A percentile compares a stretch with the other conserved stretches of the same genome.
These are phyloP conservation scores for Yponomeuta cagnagella DNA, from an alignment of 2,888 invertebrate genomes.

Conservation along the genomic window DNA sequence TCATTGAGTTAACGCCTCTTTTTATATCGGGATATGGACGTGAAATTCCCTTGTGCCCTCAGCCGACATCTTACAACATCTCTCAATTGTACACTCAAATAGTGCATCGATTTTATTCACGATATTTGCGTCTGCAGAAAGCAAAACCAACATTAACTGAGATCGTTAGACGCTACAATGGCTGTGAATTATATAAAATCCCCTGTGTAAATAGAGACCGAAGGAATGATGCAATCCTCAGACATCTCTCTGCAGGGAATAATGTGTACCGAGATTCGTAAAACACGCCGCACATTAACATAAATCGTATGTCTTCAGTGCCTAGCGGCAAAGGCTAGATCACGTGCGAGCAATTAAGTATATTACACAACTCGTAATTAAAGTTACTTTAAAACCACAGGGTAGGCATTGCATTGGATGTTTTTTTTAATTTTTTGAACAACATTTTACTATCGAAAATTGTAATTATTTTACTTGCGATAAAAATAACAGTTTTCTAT, in stretches of 20 bases:
- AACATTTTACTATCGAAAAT: too few relatives aligned
- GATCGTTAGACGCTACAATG: neutral
- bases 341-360: neutral
- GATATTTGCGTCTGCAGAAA: neutral
- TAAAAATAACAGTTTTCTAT: too few relatives aligned
- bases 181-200: neutral
- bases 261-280: neutral
- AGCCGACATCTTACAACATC: too few relatives aligned
- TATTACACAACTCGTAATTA: too few relatives aligned
- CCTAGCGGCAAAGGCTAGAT: neutral
- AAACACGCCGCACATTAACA: neutral
- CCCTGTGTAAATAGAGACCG: neutral
- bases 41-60: too few relatives aligned
- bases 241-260: neutral
- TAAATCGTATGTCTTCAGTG: neutral
- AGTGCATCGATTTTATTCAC: neutral
- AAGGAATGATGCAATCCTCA: neutral
- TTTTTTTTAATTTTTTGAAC: too few relatives aligned
- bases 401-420: too few relatives aligned
- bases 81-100: too few relatives aligned
- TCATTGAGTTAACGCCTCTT: too few relatives aligned
- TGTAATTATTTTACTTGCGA: too few relatives aligned
- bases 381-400: too few relatives aligned
- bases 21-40: too few relatives aligned
- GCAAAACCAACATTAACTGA: neutral